Evolutionary conservation across 2,888 invertebrate genomes (phyloP).

Genomic region (Microctonus aethiopoides): DNA sequence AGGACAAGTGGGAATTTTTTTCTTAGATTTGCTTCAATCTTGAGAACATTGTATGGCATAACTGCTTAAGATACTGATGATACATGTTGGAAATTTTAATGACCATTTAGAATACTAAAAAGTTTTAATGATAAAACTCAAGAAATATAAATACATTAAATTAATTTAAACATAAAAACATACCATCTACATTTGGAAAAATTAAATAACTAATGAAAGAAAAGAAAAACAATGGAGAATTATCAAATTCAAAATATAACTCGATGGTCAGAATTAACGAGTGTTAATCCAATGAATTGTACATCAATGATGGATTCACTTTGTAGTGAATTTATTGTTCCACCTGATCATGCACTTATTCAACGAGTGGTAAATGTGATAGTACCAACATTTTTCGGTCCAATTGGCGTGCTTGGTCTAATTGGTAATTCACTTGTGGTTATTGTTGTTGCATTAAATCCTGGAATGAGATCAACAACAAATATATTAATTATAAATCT

Average conservation of each 20-base stretch:
- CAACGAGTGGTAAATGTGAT: constrained; percentile 77
- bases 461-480: constrained; percentile 93
- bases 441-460: constrained; percentile 87
- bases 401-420: constrained; percentile 88
- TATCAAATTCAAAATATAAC: constrained; percentile 34
- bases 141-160: neutral
- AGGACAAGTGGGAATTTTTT: neutral
- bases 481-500: constrained; percentile 91
- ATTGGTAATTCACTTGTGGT: constrained; percentile 91
- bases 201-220: constrained; percentile 15
- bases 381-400: constrained; percentile 85
- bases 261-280: constrained; percentile 19
- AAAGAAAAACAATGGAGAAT: no score
- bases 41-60: neutral
- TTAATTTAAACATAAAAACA: neutral
- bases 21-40: neutral
- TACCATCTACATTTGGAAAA: neutral
- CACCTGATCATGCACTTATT: constrained; percentile 58
- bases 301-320: constrained; percentile 21
- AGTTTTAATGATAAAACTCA: neutral
- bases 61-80: neutral
- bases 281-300: constrained; percentile 33
- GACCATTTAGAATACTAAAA: neutral
- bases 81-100: neutral
- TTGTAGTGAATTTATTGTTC: constrained; percentile 45